Percentiles rank a stretch among this genome's conserved stretches.
Evolutionary conservation across 37 sponge, comb jelly and placozoan genomes (phyloP).

Genomic region (Cliona cf. orientalis): DNA sequence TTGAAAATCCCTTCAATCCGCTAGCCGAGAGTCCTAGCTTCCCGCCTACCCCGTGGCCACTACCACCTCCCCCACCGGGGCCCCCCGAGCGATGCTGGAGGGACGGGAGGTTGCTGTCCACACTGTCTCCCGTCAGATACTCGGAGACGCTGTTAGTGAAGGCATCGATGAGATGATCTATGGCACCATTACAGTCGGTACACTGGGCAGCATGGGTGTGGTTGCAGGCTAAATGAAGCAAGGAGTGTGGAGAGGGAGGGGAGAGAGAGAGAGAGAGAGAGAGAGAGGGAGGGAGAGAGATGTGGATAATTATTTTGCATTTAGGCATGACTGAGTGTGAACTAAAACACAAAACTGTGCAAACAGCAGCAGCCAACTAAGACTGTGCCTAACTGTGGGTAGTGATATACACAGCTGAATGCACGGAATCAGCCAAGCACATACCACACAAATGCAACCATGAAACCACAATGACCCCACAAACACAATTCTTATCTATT

Average conservation of each 20-base stretch:
- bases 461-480: too few relatives aligned
- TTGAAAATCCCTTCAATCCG: slow-evolving; percentile 33
- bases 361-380: too few relatives aligned
- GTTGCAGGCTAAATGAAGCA: slow-evolving; percentile 2
- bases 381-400: too few relatives aligned
- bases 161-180: slow-evolving; percentile 49
- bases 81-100: too few relatives aligned
- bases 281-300: neutral
- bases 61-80: neutral
- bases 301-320: too few relatives aligned
- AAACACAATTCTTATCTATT: too few relatives aligned
- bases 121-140: slow-evolving; percentile 42
- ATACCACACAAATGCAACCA: too few relatives aligned
- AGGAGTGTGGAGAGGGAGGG: neutral
- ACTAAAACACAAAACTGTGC: too few relatives aligned
- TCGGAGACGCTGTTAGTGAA: slow-evolving; percentile 43
- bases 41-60: too few relatives aligned
- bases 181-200: slow-evolving; percentile 14
- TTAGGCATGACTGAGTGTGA: too few relatives aligned
- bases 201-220: slow-evolving; percentile 6
- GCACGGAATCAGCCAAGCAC: too few relatives aligned
- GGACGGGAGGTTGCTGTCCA: neutral
- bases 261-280: neutral
- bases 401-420: too few relatives aligned
- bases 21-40: neutral